Conservation (phyloP, 2,113 vertebrate species). For the Cyanoderma ruficeps region DNA sequence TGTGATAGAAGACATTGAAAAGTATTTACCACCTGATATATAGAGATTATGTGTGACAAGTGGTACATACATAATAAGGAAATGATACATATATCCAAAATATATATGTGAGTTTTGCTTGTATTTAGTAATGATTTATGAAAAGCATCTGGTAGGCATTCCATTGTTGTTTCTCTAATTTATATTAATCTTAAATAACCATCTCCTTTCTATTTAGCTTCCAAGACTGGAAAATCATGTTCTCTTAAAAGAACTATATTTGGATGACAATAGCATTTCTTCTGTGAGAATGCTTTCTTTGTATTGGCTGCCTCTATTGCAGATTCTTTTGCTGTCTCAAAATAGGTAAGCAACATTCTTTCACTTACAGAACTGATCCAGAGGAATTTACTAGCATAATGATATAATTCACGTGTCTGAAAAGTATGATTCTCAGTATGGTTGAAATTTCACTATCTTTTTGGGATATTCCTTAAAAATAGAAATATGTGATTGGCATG, state of each 20-base stretch:
- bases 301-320: conserved; percentile 89
- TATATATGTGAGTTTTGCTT: not conserved
- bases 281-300: conserved; percentile 72
- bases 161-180: conserved; percentile 1
- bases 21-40: not conserved
- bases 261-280: conserved; percentile 91
- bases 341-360: conserved; percentile 82
- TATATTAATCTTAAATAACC: not conserved
- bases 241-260: conserved; percentile 84
- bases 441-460: not conserved
- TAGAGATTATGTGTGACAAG: not conserved
- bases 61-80: not conserved
- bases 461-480: not conserved
- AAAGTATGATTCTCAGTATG: not conserved
- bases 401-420: not conserved
- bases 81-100: not conserved
- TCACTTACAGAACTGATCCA: not conserved
- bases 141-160: conserved; percentile 21
- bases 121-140: not conserved
- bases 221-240: conserved; percentile 88
- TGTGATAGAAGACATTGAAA: not conserved
- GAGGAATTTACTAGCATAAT: not conserved
- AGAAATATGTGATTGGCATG: not conserved
- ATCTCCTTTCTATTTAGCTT: conserved; percentile 71
- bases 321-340: conserved; percentile 78